Evolutionary conservation across 2,113 vertebrate genomes (phyloP).

Genomic region (Gavialis gangeticus): DNA sequence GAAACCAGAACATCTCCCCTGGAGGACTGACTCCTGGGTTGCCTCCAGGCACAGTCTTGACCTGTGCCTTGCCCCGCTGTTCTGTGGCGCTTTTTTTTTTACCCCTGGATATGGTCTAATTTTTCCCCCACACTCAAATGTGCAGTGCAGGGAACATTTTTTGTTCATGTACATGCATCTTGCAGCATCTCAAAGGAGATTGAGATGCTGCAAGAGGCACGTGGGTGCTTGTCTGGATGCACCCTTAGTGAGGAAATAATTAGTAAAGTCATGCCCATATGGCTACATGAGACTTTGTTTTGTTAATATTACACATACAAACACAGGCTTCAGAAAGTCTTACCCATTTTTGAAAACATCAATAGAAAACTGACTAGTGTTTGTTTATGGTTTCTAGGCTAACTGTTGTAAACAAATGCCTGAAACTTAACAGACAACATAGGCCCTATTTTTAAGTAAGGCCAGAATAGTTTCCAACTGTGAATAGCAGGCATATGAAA

Average conservation of each 20-base stretch:
- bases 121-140: too few relatives aligned
- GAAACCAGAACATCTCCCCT: too few relatives aligned
- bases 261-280: background rate
- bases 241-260: background rate
- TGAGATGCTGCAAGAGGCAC: too few relatives aligned
- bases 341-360: background rate
- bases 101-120: too few relatives aligned
- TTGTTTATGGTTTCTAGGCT: slow-evolving; percentile 13
- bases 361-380: background rate
- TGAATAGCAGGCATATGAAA: background rate
- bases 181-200: too few relatives aligned
- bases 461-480: background rate
- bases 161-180: too few relatives aligned
- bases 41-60: too few relatives aligned
- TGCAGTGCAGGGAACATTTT: too few relatives aligned
- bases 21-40: too few relatives aligned
- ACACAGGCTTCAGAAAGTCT: background rate
- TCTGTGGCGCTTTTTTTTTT: too few relatives aligned
- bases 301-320: background rate
- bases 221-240: too few relatives aligned
- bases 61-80: too few relatives aligned
- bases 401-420: slow-evolving; percentile 32
- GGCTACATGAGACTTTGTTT: background rate
- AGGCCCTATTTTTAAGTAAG: slow-evolving; percentile 34
- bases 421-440: background rate